These are phyloP conservation scores for Yponomeuta cagnagella DNA, from an alignment of 2,888 invertebrate genomes.

Conservation along the genomic window DNA sequence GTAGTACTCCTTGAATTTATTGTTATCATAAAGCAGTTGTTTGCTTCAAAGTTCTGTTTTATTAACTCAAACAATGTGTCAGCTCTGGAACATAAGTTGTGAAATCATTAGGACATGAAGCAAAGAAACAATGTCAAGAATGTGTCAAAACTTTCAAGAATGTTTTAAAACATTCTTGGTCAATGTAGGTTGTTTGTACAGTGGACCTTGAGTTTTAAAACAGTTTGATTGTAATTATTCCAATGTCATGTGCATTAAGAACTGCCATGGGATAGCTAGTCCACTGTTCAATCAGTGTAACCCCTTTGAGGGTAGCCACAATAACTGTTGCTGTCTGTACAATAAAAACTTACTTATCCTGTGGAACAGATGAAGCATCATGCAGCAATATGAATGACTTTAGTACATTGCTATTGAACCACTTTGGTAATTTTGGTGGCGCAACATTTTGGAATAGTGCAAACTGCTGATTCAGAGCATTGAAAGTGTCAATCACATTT, in stretches of 20 bases:
- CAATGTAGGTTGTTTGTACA: neutral
- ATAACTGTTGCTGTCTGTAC: neutral
- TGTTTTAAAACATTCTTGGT: conserved; percentile 17
- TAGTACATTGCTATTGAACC: conserved; percentile 86
- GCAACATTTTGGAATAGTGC: conserved; percentile 85
- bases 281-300: no score
- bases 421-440: conserved; percentile 87
- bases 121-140: no score
- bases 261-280: no score
- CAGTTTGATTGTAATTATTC: no score
- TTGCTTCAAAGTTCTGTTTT: conserved; percentile 90
- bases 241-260: no score
- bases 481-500: conserved; percentile 88
- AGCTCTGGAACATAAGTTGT: conserved; percentile 77
- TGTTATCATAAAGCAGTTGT: conserved; percentile 91
- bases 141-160: no score
- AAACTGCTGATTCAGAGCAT: conserved; percentile 85
- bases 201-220: no score
- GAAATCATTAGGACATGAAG: no score
- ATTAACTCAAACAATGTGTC: conserved; percentile 88
- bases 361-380: conserved; percentile 84
- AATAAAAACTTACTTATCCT: conserved; percentile 77
- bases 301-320: no score
- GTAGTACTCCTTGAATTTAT: conserved; percentile 87
- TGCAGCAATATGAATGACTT: conserved; percentile 94